Percentiles rank a stretch among this genome's conserved stretches.
phyloP scores from a whole-genome alignment of 2,797 vertebrate species.

The Dromococcyx pavoninus region DNA sequence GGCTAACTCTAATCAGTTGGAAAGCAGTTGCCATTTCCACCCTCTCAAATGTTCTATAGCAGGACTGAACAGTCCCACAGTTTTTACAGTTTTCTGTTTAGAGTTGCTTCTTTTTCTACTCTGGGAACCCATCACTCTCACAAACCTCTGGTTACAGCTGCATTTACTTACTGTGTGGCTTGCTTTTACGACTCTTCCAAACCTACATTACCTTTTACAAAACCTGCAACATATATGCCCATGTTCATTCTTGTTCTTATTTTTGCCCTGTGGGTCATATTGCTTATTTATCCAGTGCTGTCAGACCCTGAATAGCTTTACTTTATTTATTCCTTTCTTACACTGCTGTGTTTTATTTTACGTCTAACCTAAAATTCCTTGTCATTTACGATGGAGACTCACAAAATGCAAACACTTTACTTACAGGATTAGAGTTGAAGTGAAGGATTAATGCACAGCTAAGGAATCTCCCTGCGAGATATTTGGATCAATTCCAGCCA shows the following conservation, averaged over 20 bases:
- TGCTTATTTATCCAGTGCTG: conserved; percentile 31
- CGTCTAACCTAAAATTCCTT: conserved; percentile 61
- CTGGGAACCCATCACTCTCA: neutral
- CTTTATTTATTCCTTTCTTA: conserved; percentile 57
- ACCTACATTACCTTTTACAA: conserved; percentile 25
- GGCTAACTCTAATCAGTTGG: neutral
- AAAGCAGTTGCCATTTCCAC: neutral
- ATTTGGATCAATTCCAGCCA: conserved; percentile 46
- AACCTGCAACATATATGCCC: neutral
- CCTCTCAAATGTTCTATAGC: neutral
- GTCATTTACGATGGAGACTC: conserved; percentile 54
- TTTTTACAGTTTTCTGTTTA: neutral
- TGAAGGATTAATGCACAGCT: conserved; percentile 59
- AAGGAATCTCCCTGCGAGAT: conserved; percentile 59
- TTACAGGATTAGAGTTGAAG: conserved; percentile 62
- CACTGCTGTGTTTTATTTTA: conserved; percentile 41
- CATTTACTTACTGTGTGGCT: conserved; percentile 50
- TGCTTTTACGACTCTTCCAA: conserved; percentile 39
- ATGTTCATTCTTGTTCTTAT: conserved; percentile 45
- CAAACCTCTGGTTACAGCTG: conserved; percentile 40
- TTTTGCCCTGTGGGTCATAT: conserved; percentile 43
- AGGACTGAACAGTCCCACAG: neutral
- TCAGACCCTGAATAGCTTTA: conserved; percentile 47
- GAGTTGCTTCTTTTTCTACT: neutral
- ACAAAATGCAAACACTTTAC: conserved; percentile 66